A percentile compares a stretch with the other conserved stretches of the same genome.
Evolutionary conservation across 2,797 vertebrate species (phyloP).

Genomic region (Schizopygopsis malacanthus): DNA sequence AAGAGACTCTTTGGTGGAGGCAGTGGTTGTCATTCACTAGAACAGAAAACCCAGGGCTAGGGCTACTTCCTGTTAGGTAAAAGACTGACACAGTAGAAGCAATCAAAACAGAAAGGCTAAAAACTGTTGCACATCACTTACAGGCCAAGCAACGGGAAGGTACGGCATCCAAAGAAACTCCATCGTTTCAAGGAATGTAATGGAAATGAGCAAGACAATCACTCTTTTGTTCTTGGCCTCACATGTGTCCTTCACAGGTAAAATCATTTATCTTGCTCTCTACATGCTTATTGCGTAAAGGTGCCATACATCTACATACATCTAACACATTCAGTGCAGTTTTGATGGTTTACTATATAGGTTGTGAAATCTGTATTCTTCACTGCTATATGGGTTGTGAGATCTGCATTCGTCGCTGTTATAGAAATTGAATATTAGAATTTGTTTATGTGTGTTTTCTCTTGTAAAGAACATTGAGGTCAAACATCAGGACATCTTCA

Average conservation of each 20-base stretch:
- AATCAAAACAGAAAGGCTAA: constrained; percentile 40
- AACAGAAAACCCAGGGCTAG: constrained; percentile 57
- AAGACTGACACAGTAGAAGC: constrained; percentile 36
- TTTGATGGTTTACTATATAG: not conserved
- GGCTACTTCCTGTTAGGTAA: constrained; percentile 74
- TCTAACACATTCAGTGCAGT: not conserved
- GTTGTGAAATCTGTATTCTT: not conserved
- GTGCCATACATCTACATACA: not conserved
- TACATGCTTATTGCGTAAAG: not conserved
- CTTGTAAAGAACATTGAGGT: not conserved
- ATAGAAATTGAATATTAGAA: not conserved
- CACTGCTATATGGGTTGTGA: not conserved
- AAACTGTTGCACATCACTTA: constrained; percentile 30
- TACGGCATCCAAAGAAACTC: constrained; percentile 8
- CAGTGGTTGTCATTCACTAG: constrained; percentile 49
- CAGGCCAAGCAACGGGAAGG: constrained; percentile 27
- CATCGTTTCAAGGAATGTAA: constrained; percentile 40
- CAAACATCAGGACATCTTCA: constrained; percentile 21
- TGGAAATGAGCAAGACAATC: constrained; percentile 39
- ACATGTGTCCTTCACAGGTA: constrained; percentile 56
- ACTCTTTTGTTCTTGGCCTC: constrained; percentile 45
- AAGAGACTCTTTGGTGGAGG: constrained; percentile 48
- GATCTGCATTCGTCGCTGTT: not conserved
- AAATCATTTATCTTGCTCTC: constrained; percentile 18
- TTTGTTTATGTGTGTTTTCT: not conserved